A percentile compares a stretch with the other conserved stretches of the same genome.
These are phyloP conservation scores for Xestia ashworthii DNA, from an alignment of 2,888 invertebrate genomes.

Conservation along the genomic window DNA sequence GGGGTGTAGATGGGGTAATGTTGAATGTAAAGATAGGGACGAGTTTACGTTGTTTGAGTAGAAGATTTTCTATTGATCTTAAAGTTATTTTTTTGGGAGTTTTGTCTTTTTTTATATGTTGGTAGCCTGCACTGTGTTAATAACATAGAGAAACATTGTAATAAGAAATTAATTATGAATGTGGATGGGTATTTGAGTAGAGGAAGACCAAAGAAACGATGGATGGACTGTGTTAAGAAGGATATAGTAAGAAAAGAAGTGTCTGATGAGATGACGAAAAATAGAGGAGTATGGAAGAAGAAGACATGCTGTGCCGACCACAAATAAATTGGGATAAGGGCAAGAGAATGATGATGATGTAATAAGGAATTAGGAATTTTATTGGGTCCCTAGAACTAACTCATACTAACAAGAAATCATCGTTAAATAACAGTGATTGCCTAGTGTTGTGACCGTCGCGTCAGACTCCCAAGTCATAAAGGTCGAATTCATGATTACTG, in stretches of 20 bases:
- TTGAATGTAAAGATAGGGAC: conserved; percentile 57
- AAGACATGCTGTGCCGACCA: no score
- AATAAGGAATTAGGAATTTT: not conserved
- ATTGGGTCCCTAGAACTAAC: not conserved
- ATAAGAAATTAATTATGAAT: not conserved
- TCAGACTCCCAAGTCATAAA: no score
- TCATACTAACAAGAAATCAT: not conserved
- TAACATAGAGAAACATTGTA: not conserved
- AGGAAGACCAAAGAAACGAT: no score
- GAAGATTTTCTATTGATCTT: conserved; percentile 38
- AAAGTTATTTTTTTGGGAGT: not conserved
- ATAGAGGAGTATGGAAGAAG: no score
- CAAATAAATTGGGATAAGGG: no score
- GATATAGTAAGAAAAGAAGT: no score
- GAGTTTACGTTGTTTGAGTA: conserved; percentile 35
- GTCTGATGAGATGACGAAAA: no score
- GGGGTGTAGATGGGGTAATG: conserved; percentile 48
- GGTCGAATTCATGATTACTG: no score
- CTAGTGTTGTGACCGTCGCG: no score
- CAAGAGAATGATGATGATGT: no score
- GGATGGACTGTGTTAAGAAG: no score
- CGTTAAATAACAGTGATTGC: not conserved
- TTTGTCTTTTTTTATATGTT: not conserved
- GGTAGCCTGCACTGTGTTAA: not conserved
- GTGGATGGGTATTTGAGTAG: no score